phyloP scores from a whole-genome alignment of 2,113 vertebrate genomes.

The Butorides virescens region DNA sequence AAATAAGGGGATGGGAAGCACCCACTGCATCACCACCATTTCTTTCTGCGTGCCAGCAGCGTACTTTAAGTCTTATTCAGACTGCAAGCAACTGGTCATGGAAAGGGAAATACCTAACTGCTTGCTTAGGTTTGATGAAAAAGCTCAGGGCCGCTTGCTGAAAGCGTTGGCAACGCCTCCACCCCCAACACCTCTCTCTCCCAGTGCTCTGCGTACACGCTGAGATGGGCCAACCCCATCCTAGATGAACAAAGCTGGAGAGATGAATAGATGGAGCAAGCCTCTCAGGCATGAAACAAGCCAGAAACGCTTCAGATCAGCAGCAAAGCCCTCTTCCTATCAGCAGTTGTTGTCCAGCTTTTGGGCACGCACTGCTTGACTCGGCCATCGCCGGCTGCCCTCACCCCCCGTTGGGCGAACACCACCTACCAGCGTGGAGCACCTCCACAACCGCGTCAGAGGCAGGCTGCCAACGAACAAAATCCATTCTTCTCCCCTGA shows the following conservation, averaged over 20 bases:
- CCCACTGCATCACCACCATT: not conserved
- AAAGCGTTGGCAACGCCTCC: not conserved
- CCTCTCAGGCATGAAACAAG: not conserved
- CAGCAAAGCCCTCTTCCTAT: not conserved
- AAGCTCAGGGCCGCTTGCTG: not conserved
- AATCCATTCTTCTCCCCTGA: not conserved
- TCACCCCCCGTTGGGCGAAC: not conserved
- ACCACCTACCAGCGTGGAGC: fast-evolving
- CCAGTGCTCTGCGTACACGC: not conserved
- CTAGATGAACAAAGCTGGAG: not conserved
- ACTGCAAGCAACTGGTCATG: not conserved
- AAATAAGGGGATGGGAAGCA: not conserved
- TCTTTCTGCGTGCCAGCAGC: not conserved
- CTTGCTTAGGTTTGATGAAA: not conserved
- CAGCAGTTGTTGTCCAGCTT: not conserved
- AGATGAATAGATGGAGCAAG: not conserved
- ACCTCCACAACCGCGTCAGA: not conserved
- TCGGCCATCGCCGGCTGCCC: not conserved
- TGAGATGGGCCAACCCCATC: not conserved
- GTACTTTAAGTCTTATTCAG: not conserved
- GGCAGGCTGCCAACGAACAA: not conserved
- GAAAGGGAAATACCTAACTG: not conserved
- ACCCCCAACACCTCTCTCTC: not conserved
- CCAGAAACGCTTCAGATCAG: not conserved
- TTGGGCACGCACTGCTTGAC: not conserved